Evolutionary conservation across 2,797 vertebrate genomes (phyloP).

Genomic region (Cossypha niveicapilla): DNA sequence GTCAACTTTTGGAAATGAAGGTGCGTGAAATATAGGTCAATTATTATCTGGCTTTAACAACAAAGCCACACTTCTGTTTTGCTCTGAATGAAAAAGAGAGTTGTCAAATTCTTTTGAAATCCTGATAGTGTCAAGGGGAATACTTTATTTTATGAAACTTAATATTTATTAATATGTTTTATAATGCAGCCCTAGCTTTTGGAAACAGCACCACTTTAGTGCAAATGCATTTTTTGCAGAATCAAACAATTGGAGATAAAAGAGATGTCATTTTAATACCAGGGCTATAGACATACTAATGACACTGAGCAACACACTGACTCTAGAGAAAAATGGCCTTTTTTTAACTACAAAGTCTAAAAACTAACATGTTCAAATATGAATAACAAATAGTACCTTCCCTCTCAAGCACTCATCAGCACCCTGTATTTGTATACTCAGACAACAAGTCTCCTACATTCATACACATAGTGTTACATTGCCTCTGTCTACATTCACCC

Average conservation of each 20-base stretch:
- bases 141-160: neutral
- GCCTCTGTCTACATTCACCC: neutral
- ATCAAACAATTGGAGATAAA: neutral
- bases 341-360: neutral
- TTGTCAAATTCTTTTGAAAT: neutral
- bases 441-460: neutral
- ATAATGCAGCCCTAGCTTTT: neutral
- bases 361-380: neutral
- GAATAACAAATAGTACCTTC: neutral
- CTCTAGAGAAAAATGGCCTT: neutral
- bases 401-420: neutral
- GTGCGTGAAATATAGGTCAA: conserved; percentile 17
- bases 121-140: neutral
- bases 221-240: neutral
- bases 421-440: neutral
- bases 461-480: neutral
- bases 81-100: neutral
- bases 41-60: neutral
- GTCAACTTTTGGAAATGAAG: neutral
- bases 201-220: neutral
- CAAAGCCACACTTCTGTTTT: neutral
- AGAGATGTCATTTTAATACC: neutral
- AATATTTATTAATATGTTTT: neutral
- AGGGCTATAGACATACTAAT: neutral
- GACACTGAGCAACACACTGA: neutral